Percentiles rank a stretch among this genome's conserved stretches.
phyloP scores from a whole-genome alignment of 2,888 invertebrate genomes.

The Papilio elwesi region DNA sequence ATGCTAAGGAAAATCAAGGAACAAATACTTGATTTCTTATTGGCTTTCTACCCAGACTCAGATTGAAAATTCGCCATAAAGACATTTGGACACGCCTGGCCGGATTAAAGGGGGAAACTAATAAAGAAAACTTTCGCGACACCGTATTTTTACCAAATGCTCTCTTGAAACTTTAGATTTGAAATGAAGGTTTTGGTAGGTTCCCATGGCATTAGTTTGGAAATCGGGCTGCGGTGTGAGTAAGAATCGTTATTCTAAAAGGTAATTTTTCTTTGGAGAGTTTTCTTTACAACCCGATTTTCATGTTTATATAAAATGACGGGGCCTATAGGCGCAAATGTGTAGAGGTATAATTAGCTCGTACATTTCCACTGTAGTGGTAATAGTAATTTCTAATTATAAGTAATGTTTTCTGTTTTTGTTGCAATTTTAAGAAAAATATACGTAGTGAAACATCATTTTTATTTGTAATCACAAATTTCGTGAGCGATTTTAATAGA shows the following conservation, averaged over 20 bases:
- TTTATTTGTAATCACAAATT: not conserved
- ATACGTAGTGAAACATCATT: not conserved
- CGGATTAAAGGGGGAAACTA: conserved; percentile 82
- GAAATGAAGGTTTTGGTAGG: conserved; percentile 71
- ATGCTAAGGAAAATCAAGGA: conserved; percentile 78
- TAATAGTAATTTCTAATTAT: too few species aligned
- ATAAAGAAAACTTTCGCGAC: conserved; percentile 84
- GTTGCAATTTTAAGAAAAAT: too few species aligned
- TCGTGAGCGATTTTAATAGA: conserved; percentile 3
- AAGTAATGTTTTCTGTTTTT: too few species aligned
- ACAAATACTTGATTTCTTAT: conserved; percentile 84
- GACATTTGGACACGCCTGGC: conserved; percentile 82
- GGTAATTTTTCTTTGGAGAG: not conserved
- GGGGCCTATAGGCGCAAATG: too few species aligned
- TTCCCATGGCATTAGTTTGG: conserved; percentile 70
- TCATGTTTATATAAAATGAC: not conserved
- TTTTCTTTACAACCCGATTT: not conserved
- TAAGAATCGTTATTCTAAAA: conserved; percentile 46
- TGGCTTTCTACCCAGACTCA: conserved; percentile 81
- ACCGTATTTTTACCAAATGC: conserved; percentile 82
- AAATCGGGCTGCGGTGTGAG: conserved; percentile 64
- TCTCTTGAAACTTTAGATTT: conserved; percentile 72
- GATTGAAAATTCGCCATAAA: conserved; percentile 84
- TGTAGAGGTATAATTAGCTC: too few species aligned
- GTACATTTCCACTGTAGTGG: too few species aligned